Evolutionary conservation across 2,888 invertebrate species (phyloP), one percentile per base, ranked within the genome.

Genomic region (Lumbricus terrestris): DNA sequence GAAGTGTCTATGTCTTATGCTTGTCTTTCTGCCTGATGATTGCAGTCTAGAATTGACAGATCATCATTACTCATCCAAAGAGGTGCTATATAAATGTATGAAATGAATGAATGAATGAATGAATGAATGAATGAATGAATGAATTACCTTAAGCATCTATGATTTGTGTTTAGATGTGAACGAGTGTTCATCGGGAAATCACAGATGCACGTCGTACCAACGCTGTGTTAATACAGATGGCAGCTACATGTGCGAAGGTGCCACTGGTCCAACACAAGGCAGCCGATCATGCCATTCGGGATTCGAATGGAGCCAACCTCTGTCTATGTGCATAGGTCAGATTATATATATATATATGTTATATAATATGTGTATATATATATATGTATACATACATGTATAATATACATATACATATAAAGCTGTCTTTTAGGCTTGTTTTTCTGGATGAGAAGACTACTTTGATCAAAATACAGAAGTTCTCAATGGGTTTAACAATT

Each of bases 221-320:
- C 93, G 97, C 47, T 99, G 99, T 94, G 96, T 98, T 92, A 99
- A 99, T 95, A 97, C 97, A 0, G 96, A 97, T 90, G 99, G 99
- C 0, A 96, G 97, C 90, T 97, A 96, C 95, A 97, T 97, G 93
- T 99, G 99, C 94, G 54, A 69, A 34, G 88, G 34, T 29, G 35
- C 69, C n/a, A 35, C 47, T 47, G 20, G 47, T 20, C 47, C 47
- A 18, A 47, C 38, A 13, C 42, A 69, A 5, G 40, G 82, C 82
- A 47, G 42, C 15, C 35, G 82, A 8, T 15, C 38, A 38, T 95
- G 96, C 92, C 95, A 94, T 0, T 93, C 93, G 34, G 95, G 95
- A 5, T 95, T 94, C 90, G 94, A 93, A 13, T 95, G 94, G 93
- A 94, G 93, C 91, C 91, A 92, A 16, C 20, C 23, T 2, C 33